phyloP scores from a whole-genome alignment of 1,140 invertebrate species.

The Trichoplusia ni region DNA sequence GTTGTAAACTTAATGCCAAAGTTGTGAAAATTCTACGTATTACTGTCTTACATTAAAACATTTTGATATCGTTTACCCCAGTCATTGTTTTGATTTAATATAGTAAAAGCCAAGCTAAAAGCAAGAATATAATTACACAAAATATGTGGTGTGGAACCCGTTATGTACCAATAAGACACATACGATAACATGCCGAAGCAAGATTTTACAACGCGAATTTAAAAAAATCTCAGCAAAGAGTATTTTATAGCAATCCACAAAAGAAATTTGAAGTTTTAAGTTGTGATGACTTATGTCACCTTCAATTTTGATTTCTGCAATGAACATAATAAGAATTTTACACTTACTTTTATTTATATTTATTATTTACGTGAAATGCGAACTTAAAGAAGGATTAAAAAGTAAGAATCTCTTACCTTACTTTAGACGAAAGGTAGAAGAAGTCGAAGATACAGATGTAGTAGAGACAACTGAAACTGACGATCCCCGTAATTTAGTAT shows the following conservation, averaged over 20 bases:
- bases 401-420: constrained; percentile 42
- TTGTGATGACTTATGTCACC: background rate
- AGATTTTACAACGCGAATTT: no score
- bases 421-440: constrained; percentile 54
- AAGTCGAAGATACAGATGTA: constrained; percentile 35
- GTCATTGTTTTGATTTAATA: no score
- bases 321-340: constrained; percentile 7
- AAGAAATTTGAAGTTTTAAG: constrained; percentile 49
- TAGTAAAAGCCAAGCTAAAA: no score
- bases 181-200: no score
- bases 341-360: background rate
- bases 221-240: no score
- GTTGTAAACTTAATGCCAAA: no score
- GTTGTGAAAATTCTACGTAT: no score
- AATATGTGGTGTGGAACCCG: no score
- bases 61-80: no score
- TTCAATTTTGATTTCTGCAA: background rate
- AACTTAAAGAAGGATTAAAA: constrained; percentile 24
- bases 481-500: constrained; percentile 50
- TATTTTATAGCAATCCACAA: no score
- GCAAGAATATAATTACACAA: constrained; percentile 40
- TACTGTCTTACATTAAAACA: no score
- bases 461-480: constrained; percentile 27
- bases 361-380: constrained; percentile 8
- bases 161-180: no score